Evolutionary conservation across 2,113 vertebrate species (phyloP), one percentile per base, ranked within the genome.

Genomic region (Promerops cafer): DNA sequence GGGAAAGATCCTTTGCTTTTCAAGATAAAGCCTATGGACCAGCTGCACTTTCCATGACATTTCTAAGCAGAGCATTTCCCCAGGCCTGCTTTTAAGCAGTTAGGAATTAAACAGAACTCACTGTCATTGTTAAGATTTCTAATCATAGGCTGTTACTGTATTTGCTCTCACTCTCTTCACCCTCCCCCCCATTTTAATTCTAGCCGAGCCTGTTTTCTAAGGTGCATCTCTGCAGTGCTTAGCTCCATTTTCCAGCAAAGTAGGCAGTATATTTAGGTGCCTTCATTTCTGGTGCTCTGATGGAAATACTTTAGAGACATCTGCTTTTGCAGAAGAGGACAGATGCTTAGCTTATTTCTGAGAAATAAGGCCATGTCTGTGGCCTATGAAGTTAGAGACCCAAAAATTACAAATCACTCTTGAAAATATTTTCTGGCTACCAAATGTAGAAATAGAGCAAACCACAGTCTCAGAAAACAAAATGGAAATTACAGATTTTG

Each of bases 1-100:
- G 96, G 96, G 97, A 96, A 96, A 94, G 97, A 97, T 96, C 96
- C 96, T 94, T 97, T 92, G 95, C 96, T 96, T 97, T 97, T 96
- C 96, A 96, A 92, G 89, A 97, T 94, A 97, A 97, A 97, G 95
- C 92, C 95, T 90, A 66, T 12, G 83, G 96, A 89, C 96, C 97
- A 97, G 97, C 97, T 97, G 97, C 97, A 89, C 95, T 97, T 96
- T 94, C 96, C 90, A 45, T 95, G 92, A 91, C 91, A 95, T 97
- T 97, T 97, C 91, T 97, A 97, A 97, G 92, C 83, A 88, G 35
- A 85, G 83, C 80, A 59, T 92, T 96, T 96, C 95, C 75, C 82
- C 74, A 40, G 86, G 82, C 89, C 94, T 87, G 91, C 95, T 94
- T 94, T 95, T 96, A 97, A 95, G 96, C 94, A 93, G 94, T 84